A percentile compares a stretch with the other conserved stretches of the same genome.
These are phyloP conservation scores for Spondyliosoma cantharus DNA, from an alignment of 2,797 vertebrate species.

Conservation along the genomic window DNA sequence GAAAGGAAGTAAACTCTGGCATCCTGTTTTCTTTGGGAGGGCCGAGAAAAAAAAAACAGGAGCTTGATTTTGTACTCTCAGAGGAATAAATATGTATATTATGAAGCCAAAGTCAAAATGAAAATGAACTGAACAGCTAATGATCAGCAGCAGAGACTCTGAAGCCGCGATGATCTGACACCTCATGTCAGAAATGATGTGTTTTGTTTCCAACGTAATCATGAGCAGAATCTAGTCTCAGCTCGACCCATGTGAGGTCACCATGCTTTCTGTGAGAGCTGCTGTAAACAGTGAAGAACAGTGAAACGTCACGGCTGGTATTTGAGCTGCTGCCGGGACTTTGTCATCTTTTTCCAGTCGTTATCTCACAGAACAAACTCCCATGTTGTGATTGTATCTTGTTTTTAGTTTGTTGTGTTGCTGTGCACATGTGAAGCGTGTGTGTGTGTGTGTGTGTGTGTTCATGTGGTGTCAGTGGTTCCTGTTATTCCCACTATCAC, in stretches of 20 bases:
- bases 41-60: constrained; percentile 14
- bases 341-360: constrained; percentile 27
- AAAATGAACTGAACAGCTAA: not conserved
- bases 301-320: constrained; percentile 33
- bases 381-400: not conserved
- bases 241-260: constrained; percentile 9
- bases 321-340: constrained; percentile 26
- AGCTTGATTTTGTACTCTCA: constrained; percentile 15
- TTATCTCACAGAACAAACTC: constrained; percentile 29
- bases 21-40: constrained; percentile 71
- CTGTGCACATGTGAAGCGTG: not conserved
- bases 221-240: not conserved
- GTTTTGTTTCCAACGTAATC: not conserved
- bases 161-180: not conserved
- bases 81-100: not conserved
- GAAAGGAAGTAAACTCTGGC: constrained; percentile 70
- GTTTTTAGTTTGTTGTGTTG: not conserved
- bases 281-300: constrained; percentile 56
- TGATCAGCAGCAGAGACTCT: not conserved
- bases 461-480: not conserved
- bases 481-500: constrained; percentile 4
- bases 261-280: constrained; percentile 20
- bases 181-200: too few relatives aligned
- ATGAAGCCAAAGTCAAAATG: not conserved
- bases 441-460: not conserved